A percentile compares a stretch with the other conserved stretches of the same genome.
Conservation (phyloP, 2,797 vertebrate genomes). For the Gymnothorax reevesii region DNA sequence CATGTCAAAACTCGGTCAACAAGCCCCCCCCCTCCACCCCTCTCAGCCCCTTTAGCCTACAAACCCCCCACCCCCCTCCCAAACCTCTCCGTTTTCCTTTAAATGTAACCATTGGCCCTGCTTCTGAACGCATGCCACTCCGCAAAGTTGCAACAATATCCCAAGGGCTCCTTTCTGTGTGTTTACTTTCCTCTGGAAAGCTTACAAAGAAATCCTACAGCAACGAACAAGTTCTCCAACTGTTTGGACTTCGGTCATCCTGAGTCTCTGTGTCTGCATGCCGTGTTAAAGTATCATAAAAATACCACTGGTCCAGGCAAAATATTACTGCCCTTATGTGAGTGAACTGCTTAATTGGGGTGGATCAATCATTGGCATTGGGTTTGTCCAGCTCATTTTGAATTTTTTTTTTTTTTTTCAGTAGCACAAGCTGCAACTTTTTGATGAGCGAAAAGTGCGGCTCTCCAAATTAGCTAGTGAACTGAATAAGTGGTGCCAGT, state of each 20-base stretch:
- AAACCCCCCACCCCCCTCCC: too few species aligned
- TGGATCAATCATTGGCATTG: not conserved
- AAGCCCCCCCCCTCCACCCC: conserved; percentile 64
- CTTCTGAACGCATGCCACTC: conserved; percentile 79
- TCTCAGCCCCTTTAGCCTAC: too few species aligned
- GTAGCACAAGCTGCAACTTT: not conserved
- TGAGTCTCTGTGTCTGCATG: not conserved
- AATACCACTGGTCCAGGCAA: not conserved
- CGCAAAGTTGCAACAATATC: conserved; percentile 84
- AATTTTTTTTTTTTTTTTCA: not conserved
- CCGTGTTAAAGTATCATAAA: not conserved
- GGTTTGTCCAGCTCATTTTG: not conserved
- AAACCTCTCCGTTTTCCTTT: conserved; percentile 71
- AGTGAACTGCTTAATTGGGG: not conserved
- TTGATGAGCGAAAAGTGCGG: not conserved
- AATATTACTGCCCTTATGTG: not conserved
- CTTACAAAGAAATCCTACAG: conserved; percentile 26
- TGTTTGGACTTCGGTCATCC: not conserved
- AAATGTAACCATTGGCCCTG: conserved; percentile 78
- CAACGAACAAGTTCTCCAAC: conserved; percentile 7
- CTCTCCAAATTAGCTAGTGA: not conserved
- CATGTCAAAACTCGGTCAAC: conserved; percentile 88
- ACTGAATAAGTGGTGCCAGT: not conserved
- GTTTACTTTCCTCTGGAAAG: conserved; percentile 61
- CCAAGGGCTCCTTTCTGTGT: conserved; percentile 73